Percentiles rank a stretch among this genome's conserved stretches.
Evolutionary conservation across 2,888 invertebrate species (phyloP).

Genomic region (Trypoxylon attenuatum): DNA sequence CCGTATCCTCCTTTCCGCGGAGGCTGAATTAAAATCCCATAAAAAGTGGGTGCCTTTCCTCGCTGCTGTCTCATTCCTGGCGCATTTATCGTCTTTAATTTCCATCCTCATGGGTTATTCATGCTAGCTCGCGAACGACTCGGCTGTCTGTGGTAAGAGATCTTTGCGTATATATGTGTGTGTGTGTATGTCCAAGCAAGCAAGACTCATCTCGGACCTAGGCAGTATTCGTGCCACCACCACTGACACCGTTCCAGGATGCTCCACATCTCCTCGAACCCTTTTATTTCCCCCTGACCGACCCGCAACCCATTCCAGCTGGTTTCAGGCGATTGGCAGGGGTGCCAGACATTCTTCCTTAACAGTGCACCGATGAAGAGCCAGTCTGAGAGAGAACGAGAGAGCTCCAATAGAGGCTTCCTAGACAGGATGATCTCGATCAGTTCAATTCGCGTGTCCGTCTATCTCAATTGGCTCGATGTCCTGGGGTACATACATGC

Average conservation of each 20-base stretch:
- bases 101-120: slow-evolving; percentile 72
- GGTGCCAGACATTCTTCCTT: slow-evolving; percentile 31
- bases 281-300: slow-evolving; percentile 19
- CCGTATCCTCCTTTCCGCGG: slow-evolving; percentile 33
- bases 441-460: neutral
- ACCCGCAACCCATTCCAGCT: slow-evolving; percentile 9
- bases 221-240: slow-evolving; percentile 19
- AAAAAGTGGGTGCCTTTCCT: slow-evolving; percentile 60
- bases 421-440: neutral
- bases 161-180: slow-evolving; percentile 8
- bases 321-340: slow-evolving; percentile 8
- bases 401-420: neutral
- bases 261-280: slow-evolving; percentile 15
- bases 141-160: slow-evolving; percentile 31
- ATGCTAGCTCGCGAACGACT: slow-evolving; percentile 54
- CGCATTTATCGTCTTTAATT: slow-evolving; percentile 73
- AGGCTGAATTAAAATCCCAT: slow-evolving; percentile 70
- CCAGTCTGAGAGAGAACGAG: neutral
- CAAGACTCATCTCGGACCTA: slow-evolving; percentile 33
- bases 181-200: slow-evolving; percentile 17
- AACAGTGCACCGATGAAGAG: slow-evolving; percentile 11
- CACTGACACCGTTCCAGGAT: slow-evolving; percentile 7
- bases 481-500: slow-evolving; percentile 18
- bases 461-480: neutral
- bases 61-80: slow-evolving; percentile 63